Evolutionary conservation across 2,888 invertebrate genomes (phyloP).

Genomic region (Seladonia tumulorum): DNA sequence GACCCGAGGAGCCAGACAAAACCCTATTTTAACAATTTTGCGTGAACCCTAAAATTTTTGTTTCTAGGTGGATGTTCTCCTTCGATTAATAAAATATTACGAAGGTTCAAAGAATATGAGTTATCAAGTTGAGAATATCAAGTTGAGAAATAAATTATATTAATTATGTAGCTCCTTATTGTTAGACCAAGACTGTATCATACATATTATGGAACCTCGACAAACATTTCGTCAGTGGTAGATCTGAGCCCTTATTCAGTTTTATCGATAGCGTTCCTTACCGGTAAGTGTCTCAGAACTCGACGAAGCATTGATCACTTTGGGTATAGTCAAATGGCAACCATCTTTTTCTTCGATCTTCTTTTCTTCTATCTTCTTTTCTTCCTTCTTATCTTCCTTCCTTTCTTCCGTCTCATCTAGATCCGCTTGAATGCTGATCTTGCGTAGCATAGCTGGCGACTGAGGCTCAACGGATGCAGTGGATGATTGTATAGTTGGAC

Average conservation of each 20-base stretch:
- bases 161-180: too few relatives aligned
- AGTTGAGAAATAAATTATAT: too few relatives aligned
- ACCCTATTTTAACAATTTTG: too few relatives aligned
- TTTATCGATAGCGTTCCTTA: constrained; percentile 72
- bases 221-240: too few relatives aligned
- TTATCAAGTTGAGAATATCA: too few relatives aligned
- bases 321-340: constrained; percentile 89
- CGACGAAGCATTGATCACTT: constrained; percentile 89
- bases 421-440: constrained; percentile 85
- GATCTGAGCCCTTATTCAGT: background rate
- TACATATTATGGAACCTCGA: too few relatives aligned
- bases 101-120: too few relatives aligned
- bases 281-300: constrained; percentile 92
- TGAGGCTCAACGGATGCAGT: constrained; percentile 56
- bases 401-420: constrained; percentile 59
- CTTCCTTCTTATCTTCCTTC: background rate
- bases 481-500: constrained; percentile 73
- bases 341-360: constrained; percentile 85
- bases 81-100: too few relatives aligned
- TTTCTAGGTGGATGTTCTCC: too few relatives aligned
- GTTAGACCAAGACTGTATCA: too few relatives aligned
- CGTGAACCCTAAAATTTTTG: too few relatives aligned
- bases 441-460: constrained; percentile 77
- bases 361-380: background rate
- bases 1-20: too few relatives aligned